Conservation (phyloP, 2,797 vertebrate genomes). For the Rhinophrynus dorsalis region DNA sequence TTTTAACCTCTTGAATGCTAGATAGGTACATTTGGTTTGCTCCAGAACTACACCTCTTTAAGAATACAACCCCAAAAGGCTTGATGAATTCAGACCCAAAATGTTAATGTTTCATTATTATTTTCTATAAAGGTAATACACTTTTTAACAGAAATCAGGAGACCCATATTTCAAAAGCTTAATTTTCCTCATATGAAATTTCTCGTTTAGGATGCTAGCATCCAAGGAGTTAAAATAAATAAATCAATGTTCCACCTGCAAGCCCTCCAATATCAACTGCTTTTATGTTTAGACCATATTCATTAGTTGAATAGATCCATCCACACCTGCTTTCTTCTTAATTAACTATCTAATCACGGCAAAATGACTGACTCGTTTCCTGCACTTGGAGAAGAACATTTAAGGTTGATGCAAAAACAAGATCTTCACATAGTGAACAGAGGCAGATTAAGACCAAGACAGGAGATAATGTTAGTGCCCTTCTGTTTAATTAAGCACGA, state of each 20-base stretch:
- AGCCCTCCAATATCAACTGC: slow-evolving; percentile 70
- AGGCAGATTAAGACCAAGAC: slow-evolving; percentile 28
- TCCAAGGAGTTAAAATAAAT: slow-evolving; percentile 40
- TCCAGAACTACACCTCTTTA: no score
- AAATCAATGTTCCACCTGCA: slow-evolving; percentile 62
- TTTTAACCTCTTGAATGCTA: no score
- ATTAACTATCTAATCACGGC: slow-evolving; percentile 70
- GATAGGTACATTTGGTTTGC: no score
- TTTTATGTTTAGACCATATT: slow-evolving; percentile 69
- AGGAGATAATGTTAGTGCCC: slow-evolving; percentile 20
- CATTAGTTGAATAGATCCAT: slow-evolving; percentile 65
- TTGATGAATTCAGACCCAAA: no score
- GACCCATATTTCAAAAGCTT: slow-evolving; percentile 28
- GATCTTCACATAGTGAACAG: slow-evolving; percentile 17
- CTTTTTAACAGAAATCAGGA: not conserved
- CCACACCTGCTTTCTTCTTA: slow-evolving; percentile 74
- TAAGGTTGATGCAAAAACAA: slow-evolving; percentile 57
- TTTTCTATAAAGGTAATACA: not conserved
- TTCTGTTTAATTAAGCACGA: slow-evolving; percentile 24
- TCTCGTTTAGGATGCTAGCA: no score
- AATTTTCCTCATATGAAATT: slow-evolving; percentile 35
- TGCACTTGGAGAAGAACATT: slow-evolving; percentile 65
- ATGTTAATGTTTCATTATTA: not conserved
- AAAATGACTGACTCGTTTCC: slow-evolving; percentile 63
- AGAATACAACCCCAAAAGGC: no score